phyloP scores from a whole-genome alignment of 2,888 invertebrate genomes.

The Eucera pruinosa region DNA sequence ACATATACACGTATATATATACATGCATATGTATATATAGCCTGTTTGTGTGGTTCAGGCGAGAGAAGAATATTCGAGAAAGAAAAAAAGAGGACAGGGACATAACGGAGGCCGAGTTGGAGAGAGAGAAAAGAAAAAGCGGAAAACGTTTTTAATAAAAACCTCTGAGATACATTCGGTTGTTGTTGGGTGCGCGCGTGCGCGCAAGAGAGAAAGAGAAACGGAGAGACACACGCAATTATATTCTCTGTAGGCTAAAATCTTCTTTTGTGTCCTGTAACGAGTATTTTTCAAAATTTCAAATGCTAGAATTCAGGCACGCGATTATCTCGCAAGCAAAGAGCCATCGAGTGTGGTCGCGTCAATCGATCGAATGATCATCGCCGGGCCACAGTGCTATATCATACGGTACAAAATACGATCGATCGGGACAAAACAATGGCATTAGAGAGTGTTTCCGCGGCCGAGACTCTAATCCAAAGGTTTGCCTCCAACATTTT shows the following conservation, averaged over 20 bases:
- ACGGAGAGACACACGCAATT: conserved; percentile 47
- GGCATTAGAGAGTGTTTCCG: conserved; percentile 84
- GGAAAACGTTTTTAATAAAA: conserved; percentile 40
- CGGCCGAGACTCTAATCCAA: conserved; percentile 84
- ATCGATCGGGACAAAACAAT: conserved; percentile 79
- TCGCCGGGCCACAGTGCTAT: conserved; percentile 76
- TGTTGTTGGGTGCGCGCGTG: conserved; percentile 47
- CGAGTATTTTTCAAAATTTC: conserved; percentile 60
- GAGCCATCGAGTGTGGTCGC: conserved; percentile 73
- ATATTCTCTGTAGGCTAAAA: conserved; percentile 53
- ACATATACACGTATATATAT: too few species aligned
- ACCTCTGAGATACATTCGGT: conserved; percentile 26
- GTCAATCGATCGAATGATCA: conserved; percentile 77
- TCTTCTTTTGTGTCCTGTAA: conserved; percentile 56
- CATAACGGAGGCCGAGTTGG: conserved; percentile 36
- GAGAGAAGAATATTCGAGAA: conserved; percentile 56
- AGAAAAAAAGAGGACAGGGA: conserved; percentile 39
- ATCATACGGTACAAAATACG: conserved; percentile 71
- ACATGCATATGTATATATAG: too few species aligned
- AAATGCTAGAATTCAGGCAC: conserved; percentile 75
- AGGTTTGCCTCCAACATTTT: conserved; percentile 83
- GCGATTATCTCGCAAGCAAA: conserved; percentile 68
- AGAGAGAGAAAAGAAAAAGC: conserved; percentile 15
- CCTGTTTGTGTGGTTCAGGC: conserved; percentile 51
- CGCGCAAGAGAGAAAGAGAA: conserved; percentile 57